A percentile compares a stretch with the other conserved stretches of the same genome.
Evolutionary conservation across 2,797 vertebrate genomes (phyloP).

Genomic region (Novumbra hubbsi): DNA sequence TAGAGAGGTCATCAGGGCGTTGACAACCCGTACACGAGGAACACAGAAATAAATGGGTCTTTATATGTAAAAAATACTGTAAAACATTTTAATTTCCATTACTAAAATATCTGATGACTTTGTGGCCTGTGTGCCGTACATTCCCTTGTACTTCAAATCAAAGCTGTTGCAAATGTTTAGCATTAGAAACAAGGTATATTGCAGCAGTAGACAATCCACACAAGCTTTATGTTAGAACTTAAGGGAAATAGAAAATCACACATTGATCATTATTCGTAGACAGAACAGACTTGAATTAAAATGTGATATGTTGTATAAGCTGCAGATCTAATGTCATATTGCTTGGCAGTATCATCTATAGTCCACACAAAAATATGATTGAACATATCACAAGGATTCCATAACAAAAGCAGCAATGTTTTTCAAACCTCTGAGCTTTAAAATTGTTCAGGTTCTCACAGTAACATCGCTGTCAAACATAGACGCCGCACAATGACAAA

Average conservation of each 20-base stretch:
- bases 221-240: not conserved
- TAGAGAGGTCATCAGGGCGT: slow-evolving; percentile 14
- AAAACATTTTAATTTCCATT: slow-evolving; percentile 21
- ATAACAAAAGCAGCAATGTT: slow-evolving; percentile 40
- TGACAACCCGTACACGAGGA: too few relatives aligned
- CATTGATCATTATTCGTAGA: not conserved
- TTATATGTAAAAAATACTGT: slow-evolving; percentile 31
- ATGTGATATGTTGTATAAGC: slow-evolving; percentile 48
- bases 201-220: not conserved
- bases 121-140: slow-evolving; percentile 51
- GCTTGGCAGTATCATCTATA: slow-evolving; percentile 19
- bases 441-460: slow-evolving; percentile 51
- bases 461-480: slow-evolving; percentile 49
- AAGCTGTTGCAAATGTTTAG: slow-evolving; percentile 30
- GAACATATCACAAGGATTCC: slow-evolving; percentile 21
- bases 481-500: slow-evolving; percentile 42
- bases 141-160: slow-evolving; percentile 52
- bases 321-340: slow-evolving; percentile 29
- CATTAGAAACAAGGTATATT: slow-evolving; percentile 17
- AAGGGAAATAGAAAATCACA: slow-evolving; percentile 1
- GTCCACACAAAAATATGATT: slow-evolving; percentile 21
- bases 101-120: slow-evolving; percentile 17
- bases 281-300: slow-evolving; percentile 28
- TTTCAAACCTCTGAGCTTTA: slow-evolving; percentile 48
- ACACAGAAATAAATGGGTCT: slow-evolving; percentile 30